Conservation (phyloP, 2,113 vertebrate genomes). For the Eleginops maclovinus region DNA sequence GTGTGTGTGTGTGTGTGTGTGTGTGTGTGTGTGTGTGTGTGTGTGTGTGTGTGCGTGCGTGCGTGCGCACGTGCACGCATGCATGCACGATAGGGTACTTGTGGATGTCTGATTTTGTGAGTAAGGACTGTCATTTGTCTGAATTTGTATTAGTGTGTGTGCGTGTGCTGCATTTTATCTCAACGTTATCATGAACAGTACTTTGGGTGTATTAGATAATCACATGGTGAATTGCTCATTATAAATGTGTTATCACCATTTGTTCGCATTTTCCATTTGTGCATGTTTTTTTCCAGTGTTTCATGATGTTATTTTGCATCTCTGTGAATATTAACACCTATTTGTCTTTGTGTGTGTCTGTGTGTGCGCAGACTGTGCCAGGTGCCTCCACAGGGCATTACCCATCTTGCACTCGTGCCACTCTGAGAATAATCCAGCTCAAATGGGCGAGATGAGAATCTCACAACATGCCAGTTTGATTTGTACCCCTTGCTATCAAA, state of each 20-base stretch:
- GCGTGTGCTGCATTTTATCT: constrained; percentile 22
- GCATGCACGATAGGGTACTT: constrained; percentile 27
- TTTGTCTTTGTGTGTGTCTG: constrained; percentile 16
- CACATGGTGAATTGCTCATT: constrained; percentile 43
- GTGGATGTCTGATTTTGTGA: constrained; percentile 40
- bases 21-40: constrained; percentile 31
- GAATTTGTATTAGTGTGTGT: constrained; percentile 8
- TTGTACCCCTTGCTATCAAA: constrained; percentile 93
- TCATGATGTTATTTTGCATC: constrained; percentile 25
- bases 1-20: constrained; percentile 32
- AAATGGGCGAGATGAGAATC: constrained; percentile 88
- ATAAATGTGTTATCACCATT: constrained; percentile 32
- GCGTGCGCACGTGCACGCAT: no score
- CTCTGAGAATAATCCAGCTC: constrained; percentile 88
- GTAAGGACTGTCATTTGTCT: constrained; percentile 43
- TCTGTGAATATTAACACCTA: constrained; percentile 18
- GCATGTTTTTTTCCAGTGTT: constrained; percentile 22
- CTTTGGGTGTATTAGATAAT: constrained; percentile 49
- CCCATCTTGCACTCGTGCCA: constrained; percentile 77
- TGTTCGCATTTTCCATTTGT: no score
- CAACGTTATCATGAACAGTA: constrained; percentile 4
- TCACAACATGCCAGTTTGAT: constrained; percentile 97
- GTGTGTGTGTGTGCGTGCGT: constrained; percentile 18
- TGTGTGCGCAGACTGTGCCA: constrained; percentile 48
- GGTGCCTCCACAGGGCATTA: constrained; percentile 75